Percentiles rank a stretch among this genome's conserved stretches.
phyloP scores from a whole-genome alignment of 1,140 invertebrate genomes.

The Drosophila tropicalis region DNA sequence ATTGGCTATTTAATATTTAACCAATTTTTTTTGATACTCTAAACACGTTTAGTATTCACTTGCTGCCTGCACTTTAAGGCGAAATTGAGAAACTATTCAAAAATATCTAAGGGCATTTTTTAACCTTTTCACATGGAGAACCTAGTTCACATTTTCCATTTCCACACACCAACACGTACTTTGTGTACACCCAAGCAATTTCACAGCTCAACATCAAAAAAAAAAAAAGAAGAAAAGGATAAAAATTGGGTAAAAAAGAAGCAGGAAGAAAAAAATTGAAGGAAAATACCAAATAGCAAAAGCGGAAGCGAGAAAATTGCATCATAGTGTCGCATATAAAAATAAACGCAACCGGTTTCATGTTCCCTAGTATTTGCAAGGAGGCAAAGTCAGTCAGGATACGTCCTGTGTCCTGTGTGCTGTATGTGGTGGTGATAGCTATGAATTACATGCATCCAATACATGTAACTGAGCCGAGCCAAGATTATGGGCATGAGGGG shows the following conservation, averaged over 20 bases:
- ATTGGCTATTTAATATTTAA: neutral
- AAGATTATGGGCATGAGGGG: too few relatives aligned
- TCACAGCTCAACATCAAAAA: conserved; percentile 66
- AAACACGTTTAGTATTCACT: neutral
- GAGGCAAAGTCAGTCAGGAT: conserved; percentile 7
- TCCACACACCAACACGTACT: conserved; percentile 6
- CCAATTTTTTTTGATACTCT: neutral
- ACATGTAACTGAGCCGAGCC: conserved; percentile 35
- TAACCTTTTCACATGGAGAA: conserved; percentile 12
- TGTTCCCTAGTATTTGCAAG: conserved; percentile 45
- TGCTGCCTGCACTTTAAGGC: neutral
- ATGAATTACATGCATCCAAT: conserved; percentile 75
- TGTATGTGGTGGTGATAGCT: conserved; percentile 62
- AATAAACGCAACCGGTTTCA: conserved; percentile 73
- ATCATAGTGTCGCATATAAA: conserved; percentile 79
- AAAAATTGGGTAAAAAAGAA: conserved; percentile 34
- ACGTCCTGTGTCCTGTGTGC: conserved; percentile 40
- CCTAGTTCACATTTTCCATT: neutral
- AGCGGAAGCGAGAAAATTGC: conserved; percentile 76
- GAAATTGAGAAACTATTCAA: conserved; percentile 34
- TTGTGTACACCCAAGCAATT: conserved; percentile 53
- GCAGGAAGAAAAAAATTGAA: conserved; percentile 25
- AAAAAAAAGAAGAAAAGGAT: conserved; percentile 24
- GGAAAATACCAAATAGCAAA: conserved; percentile 38
- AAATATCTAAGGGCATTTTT: conserved; percentile 34